Evolutionary conservation across 2,113 vertebrate genomes (phyloP).

Genomic region (Catharus minimus): DNA sequence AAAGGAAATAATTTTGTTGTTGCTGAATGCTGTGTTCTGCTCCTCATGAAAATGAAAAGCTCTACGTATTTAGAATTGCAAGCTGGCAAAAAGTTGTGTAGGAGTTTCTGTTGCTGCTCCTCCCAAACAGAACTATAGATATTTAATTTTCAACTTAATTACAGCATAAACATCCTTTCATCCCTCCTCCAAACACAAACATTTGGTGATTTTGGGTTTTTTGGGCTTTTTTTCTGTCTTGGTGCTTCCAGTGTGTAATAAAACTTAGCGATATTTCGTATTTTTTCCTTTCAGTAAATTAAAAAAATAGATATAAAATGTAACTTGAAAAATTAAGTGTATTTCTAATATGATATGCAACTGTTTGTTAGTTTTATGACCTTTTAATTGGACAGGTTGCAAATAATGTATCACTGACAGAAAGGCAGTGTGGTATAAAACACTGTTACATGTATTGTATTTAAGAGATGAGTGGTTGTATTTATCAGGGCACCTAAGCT

Average conservation of each 20-base stretch:
- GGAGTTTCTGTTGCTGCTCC: constrained; percentile 13
- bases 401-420: background rate
- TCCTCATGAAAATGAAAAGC: constrained; percentile 8
- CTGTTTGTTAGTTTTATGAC: background rate
- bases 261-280: background rate
- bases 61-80: background rate
- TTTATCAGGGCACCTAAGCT: background rate
- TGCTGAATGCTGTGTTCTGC: background rate
- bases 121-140: constrained; percentile 16
- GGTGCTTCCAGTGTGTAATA: background rate
- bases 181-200: constrained; percentile 11
- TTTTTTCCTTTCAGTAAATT: background rate
- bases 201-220: background rate
- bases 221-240: background rate
- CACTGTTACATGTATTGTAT: background rate
- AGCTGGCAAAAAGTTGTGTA: constrained; percentile 8
- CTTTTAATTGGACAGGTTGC: background rate
- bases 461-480: background rate
- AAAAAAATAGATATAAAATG: background rate
- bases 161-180: background rate
- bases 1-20: background rate
- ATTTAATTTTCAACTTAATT: constrained; percentile 51
- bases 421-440: background rate
- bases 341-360: background rate
- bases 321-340: background rate